A percentile compares a stretch with the other conserved stretches of the same genome.
These are phyloP conservation scores for Dryomyza anilis DNA, from an alignment of 2,888 invertebrate genomes.

Conservation along the genomic window DNA sequence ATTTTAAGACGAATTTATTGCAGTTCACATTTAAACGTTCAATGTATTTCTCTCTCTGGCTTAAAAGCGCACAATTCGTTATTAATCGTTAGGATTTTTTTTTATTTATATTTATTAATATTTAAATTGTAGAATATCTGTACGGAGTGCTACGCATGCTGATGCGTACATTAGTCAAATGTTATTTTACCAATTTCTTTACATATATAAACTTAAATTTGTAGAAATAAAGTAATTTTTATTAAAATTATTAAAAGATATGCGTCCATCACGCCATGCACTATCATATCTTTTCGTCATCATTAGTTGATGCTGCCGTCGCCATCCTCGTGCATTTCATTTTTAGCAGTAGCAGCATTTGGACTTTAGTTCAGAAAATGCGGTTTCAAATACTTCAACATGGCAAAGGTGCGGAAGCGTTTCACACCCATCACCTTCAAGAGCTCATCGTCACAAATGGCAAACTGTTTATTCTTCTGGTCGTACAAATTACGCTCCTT, in stretches of 20 bases:
- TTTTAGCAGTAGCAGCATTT: neutral
- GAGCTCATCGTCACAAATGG: conserved; percentile 90
- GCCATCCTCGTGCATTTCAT: neutral
- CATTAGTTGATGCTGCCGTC: neutral
- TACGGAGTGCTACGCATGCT: neutral
- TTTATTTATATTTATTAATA: neutral
- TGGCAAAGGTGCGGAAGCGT: conserved; percentile 92
- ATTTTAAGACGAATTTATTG: conserved; percentile 19
- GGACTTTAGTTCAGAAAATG: conserved; percentile 70
- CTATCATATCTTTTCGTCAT: neutral
- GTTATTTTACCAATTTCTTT: neutral
- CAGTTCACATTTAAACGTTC: conserved; percentile 10
- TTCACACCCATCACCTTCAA: conserved; percentile 89
- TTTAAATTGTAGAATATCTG: neutral
- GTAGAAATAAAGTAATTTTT: conserved; percentile 10
- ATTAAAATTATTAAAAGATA: conserved; percentile 18
- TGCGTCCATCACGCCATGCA: neutral
- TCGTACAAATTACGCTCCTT: conserved; percentile 89
- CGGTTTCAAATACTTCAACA: conserved; percentile 94
- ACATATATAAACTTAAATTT: neutral
- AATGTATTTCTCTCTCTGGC: conserved; percentile 18
- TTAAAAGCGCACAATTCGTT: conserved; percentile 8
- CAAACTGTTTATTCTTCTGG: conserved; percentile 93
- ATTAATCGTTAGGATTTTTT: neutral
- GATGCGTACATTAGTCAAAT: neutral